Conservation (phyloP, 2,113 vertebrate genomes). For the Scophthalmus maximus region DNA sequence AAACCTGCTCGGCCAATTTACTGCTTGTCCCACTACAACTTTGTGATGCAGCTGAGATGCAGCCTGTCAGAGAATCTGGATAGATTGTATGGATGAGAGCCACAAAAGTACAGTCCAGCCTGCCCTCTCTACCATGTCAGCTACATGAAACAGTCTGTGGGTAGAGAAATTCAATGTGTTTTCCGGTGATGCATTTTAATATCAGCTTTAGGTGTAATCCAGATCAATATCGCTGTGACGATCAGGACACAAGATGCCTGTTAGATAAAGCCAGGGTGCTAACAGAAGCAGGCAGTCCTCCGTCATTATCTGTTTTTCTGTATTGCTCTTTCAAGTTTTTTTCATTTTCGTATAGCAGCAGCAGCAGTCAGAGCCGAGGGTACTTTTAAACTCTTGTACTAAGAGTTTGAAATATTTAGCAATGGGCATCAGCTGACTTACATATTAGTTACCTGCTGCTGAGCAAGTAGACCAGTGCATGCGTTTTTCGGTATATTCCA, state of each 20-base stretch:
- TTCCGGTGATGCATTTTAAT: conserved; percentile 55
- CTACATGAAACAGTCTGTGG: conserved; percentile 46
- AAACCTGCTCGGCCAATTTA: background rate
- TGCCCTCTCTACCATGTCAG: conserved; percentile 35
- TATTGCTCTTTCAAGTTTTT: conserved; percentile 26
- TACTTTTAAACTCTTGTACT: background rate
- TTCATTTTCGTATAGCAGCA: too few species aligned
- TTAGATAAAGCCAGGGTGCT: conserved; percentile 39
- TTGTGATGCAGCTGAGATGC: background rate
- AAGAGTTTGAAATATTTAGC: background rate
- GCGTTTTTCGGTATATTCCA: too few species aligned
- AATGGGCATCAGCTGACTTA: background rate
- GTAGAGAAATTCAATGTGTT: conserved; percentile 43
- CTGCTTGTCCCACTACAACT: background rate
- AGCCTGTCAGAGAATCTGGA: too few species aligned
- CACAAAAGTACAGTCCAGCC: conserved; percentile 5
- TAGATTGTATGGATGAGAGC: background rate
- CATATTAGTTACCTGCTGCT: conserved; percentile 21
- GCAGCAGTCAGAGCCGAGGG: background rate
- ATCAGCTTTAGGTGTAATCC: conserved; percentile 70
- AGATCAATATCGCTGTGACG: conserved; percentile 45
- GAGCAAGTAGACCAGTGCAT: background rate
- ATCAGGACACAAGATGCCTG: conserved; percentile 45
- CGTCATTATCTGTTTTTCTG: background rate
- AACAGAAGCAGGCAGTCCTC: conserved; percentile 10